Evolutionary conservation across 2,113 vertebrate genomes (phyloP).

Genomic region (Chionodraco myersi): DNA sequence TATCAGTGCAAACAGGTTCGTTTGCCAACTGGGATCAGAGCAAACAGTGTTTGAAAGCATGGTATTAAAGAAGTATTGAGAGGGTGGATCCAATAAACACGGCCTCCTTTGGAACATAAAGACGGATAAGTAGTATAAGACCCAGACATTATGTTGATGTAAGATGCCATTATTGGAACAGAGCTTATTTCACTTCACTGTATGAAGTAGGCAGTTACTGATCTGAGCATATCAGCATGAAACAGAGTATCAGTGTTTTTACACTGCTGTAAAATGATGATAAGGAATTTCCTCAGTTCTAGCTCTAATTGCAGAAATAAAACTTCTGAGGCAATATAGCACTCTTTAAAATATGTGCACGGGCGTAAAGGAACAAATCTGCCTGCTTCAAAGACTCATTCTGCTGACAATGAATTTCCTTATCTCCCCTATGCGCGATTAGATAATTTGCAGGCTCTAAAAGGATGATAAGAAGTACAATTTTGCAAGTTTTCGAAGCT

Average conservation of each 20-base stretch:
- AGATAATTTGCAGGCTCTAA: conserved; percentile 11
- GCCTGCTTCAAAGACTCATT: conserved; percentile 10
- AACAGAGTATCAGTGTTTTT: conserved; percentile 4
- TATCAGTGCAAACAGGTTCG: conserved; percentile 57
- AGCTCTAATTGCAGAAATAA: conserved; percentile 7
- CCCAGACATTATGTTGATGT: background rate
- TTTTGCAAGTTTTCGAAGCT: conserved; percentile 12
- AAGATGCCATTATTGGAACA: background rate
- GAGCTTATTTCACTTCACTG: background rate
- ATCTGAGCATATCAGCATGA: background rate
- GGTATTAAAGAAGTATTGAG: conserved; percentile 17
- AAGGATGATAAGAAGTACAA: background rate
- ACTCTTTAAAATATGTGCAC: background rate
- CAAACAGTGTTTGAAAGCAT: conserved; percentile 49
- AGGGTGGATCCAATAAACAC: conserved; percentile 21
- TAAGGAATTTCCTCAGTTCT: background rate
- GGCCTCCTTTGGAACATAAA: conserved; percentile 15
- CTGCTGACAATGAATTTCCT: conserved; percentile 22
- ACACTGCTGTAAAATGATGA: background rate
- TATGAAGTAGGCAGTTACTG: background rate
- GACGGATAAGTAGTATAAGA: background rate
- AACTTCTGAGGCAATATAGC: background rate
- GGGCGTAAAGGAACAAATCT: conserved; percentile 3
- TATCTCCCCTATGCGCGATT: conserved; percentile 10
- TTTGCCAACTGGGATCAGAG: conserved; percentile 50